phyloP scores from a whole-genome alignment of 2,888 invertebrate genomes.

The Zonitis immaculata region DNA sequence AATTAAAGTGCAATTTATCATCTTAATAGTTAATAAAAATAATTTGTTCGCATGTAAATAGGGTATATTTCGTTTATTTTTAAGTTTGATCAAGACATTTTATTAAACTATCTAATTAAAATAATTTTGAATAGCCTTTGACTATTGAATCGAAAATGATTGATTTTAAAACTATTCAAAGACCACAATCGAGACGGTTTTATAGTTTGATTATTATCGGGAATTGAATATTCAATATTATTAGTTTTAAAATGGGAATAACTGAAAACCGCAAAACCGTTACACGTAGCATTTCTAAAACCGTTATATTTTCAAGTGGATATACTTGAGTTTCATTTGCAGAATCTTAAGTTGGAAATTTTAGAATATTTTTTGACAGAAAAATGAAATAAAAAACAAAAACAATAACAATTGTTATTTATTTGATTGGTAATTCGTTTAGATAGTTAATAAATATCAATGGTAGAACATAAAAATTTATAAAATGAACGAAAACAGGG shows the following conservation, averaged over 20 bases:
- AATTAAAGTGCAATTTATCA: background rate
- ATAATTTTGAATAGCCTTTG: no score
- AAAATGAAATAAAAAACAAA: no score
- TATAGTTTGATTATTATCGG: conserved; percentile 9
- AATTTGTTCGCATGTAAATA: no score
- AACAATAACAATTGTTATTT: no score
- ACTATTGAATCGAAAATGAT: background rate
- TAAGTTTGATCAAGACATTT: no score
- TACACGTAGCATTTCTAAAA: conserved; percentile 14
- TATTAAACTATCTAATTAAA: no score
- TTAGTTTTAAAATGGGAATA: conserved; percentile 13
- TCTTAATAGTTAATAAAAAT: background rate
- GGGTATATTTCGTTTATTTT: no score
- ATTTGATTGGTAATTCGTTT: background rate
- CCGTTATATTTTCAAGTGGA: conserved; percentile 17
- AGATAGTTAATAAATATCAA: conserved; percentile 10
- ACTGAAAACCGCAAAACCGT: conserved; percentile 8
- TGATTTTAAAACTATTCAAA: conserved; percentile 7
- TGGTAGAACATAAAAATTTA: conserved; percentile 2
- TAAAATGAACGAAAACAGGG: conserved; percentile 12
- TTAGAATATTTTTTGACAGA: no score
- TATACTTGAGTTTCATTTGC: conserved; percentile 11
- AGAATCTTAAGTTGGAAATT: background rate
- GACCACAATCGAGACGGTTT: background rate
- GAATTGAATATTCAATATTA: conserved; percentile 16